Conservation (phyloP, 2,888 invertebrate genomes). For the Troglohyphantes excavatus region DNA sequence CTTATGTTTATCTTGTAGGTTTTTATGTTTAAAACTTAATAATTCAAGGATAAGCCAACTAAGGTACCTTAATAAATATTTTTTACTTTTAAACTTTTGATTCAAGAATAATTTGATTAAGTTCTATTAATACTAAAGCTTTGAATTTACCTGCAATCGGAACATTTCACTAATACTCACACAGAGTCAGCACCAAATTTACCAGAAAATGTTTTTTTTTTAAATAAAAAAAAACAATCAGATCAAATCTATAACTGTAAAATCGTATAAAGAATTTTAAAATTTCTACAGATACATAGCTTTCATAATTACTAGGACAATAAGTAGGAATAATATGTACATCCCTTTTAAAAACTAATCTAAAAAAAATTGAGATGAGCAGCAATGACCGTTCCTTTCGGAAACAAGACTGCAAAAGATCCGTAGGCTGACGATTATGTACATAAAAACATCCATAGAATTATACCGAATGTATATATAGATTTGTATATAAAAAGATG, state of each 20-base stretch:
- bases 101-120: too few relatives aligned
- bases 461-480: constrained; percentile 54
- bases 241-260: background rate
- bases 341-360: background rate
- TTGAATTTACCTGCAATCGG: too few relatives aligned
- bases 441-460: constrained; percentile 46
- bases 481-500: constrained; percentile 56
- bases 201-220: too few relatives aligned
- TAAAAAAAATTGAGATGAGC: background rate
- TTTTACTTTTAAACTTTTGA: too few relatives aligned
- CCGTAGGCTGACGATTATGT: background rate
- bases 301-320: background rate
- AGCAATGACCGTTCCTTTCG: background rate
- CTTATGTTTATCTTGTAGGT: too few relatives aligned
- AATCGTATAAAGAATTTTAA: background rate
- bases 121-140: too few relatives aligned
- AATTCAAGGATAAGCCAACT: too few relatives aligned
- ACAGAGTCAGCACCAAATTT: background rate
- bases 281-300: background rate
- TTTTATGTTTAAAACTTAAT: too few relatives aligned
- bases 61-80: too few relatives aligned
- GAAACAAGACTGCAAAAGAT: background rate
- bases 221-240: background rate
- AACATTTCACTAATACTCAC: background rate
- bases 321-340: background rate